A percentile compares a stretch with the other conserved stretches of the same genome.
Evolutionary conservation across 2,888 invertebrate genomes (phyloP).

Genomic region (Cenopis cana): DNA sequence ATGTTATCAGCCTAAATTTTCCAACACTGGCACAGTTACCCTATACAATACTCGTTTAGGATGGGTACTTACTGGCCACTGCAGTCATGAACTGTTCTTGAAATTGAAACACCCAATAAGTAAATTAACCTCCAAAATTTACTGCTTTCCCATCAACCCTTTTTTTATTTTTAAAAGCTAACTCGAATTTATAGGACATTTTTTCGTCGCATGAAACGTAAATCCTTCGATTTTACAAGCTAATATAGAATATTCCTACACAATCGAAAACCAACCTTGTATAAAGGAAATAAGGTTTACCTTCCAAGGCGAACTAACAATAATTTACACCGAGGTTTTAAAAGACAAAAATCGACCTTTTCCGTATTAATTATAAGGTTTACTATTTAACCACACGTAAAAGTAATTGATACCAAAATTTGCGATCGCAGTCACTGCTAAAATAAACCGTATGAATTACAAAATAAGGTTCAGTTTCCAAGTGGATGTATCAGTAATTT

Average conservation of each 20-base stretch:
- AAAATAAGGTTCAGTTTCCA: background rate
- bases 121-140: no score
- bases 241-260: background rate
- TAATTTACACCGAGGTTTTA: background rate
- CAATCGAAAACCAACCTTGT: background rate
- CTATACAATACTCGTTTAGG: no score
- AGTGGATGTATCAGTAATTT: background rate
- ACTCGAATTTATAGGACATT: background rate
- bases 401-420: background rate
- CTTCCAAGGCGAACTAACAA: background rate
- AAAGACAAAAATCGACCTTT: background rate
- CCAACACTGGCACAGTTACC: no score
- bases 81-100: no score
- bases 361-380: background rate
- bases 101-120: no score
- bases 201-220: background rate
- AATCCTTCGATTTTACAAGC: background rate
- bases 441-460: background rate
- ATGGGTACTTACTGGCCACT: no score
- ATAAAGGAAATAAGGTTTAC: background rate
- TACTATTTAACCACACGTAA: background rate
- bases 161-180: background rate
- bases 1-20: no score
- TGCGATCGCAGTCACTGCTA: background rate
- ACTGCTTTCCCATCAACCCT: no score